Percentiles rank a stretch among this genome's conserved stretches.
phyloP scores from a whole-genome alignment of 2,888 invertebrate genomes.

The Pollenia angustigena region DNA sequence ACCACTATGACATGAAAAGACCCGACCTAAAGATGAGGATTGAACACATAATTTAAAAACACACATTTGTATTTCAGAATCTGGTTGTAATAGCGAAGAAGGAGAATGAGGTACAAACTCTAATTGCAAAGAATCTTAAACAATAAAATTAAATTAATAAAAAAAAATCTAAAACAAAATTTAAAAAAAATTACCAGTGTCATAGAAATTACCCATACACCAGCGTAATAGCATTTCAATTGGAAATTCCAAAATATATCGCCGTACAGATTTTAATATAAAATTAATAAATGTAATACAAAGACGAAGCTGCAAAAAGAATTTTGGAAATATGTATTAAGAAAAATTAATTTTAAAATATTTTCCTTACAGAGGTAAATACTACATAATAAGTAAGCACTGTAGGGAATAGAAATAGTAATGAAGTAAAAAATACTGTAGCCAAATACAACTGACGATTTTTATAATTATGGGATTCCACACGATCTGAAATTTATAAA shows the following conservation, averaged over 20 bases:
- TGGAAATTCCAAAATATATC: slow-evolving; percentile 80
- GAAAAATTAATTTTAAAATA: neutral
- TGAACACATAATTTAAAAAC: slow-evolving; percentile 76
- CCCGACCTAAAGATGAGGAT: slow-evolving; percentile 75
- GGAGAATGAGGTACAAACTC: slow-evolving; percentile 73
- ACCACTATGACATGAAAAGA: slow-evolving; percentile 76
- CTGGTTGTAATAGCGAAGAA: slow-evolving; percentile 69
- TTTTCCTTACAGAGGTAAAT: slow-evolving; percentile 81
- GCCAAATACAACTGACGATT: slow-evolving; percentile 83
- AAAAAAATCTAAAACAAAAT: slow-evolving; percentile 9
- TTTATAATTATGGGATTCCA: slow-evolving; percentile 83
- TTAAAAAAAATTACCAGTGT: slow-evolving; percentile 78
- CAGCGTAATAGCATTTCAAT: slow-evolving; percentile 79
- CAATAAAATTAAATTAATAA: slow-evolving; percentile 36
- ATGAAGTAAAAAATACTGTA: slow-evolving; percentile 83
- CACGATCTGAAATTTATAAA: slow-evolving; percentile 79
- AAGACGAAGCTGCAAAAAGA: slow-evolving; percentile 76
- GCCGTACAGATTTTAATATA: slow-evolving; percentile 78
- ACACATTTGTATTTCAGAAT: slow-evolving; percentile 69
- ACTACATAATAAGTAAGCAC: slow-evolving; percentile 83
- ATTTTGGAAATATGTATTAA: neutral
- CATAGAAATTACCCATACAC: slow-evolving; percentile 78
- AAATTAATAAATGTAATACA: slow-evolving; percentile 77
- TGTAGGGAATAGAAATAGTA: slow-evolving; percentile 83
- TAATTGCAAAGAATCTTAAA: slow-evolving; percentile 76